Evolutionary conservation across 2,113 vertebrate species (phyloP).

Genomic region (Atractosteus spatula): DNA sequence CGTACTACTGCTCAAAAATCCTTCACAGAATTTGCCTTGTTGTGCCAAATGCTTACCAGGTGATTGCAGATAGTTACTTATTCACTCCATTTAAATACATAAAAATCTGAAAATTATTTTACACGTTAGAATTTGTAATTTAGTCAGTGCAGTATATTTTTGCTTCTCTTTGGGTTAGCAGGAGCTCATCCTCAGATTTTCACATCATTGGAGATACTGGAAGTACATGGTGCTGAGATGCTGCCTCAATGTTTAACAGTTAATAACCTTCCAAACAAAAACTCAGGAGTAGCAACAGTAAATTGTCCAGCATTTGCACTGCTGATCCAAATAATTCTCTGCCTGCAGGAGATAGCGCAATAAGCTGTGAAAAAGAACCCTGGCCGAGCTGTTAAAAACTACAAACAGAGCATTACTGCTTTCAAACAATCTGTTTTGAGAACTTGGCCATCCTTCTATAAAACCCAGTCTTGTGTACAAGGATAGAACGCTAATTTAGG

Average conservation of each 20-base stretch:
- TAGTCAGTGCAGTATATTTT: neutral
- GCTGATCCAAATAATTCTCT: constrained; percentile 37
- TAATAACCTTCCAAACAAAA: constrained; percentile 17
- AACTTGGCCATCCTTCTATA: constrained; percentile 33
- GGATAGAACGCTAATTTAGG: constrained; percentile 38
- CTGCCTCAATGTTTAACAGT: constrained; percentile 29
- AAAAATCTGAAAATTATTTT: too few relatives aligned
- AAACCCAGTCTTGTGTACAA: constrained; percentile 29
- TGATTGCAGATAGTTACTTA: too few relatives aligned
- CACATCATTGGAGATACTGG: neutral
- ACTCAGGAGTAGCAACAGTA: constrained; percentile 22
- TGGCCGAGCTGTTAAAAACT: constrained; percentile 25
- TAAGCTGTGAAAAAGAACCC: constrained; percentile 24
- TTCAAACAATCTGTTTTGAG: constrained; percentile 26
- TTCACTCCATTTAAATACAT: too few relatives aligned
- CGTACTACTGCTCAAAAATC: too few relatives aligned
- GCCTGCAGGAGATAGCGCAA: constrained; percentile 30
- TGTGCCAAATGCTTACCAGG: too few relatives aligned
- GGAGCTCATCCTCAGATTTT: neutral
- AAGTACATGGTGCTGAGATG: constrained; percentile 21
- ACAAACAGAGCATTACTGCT: constrained; percentile 31
- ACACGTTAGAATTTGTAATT: too few relatives aligned
- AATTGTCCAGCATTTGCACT: constrained; percentile 39
- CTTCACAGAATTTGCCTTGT: too few relatives aligned
- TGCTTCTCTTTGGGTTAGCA: neutral